Evolutionary conservation across 2,888 invertebrate species (phyloP), one percentile per base, ranked within the genome.

Genomic region (Pyrrhosoma nymphula): DNA sequence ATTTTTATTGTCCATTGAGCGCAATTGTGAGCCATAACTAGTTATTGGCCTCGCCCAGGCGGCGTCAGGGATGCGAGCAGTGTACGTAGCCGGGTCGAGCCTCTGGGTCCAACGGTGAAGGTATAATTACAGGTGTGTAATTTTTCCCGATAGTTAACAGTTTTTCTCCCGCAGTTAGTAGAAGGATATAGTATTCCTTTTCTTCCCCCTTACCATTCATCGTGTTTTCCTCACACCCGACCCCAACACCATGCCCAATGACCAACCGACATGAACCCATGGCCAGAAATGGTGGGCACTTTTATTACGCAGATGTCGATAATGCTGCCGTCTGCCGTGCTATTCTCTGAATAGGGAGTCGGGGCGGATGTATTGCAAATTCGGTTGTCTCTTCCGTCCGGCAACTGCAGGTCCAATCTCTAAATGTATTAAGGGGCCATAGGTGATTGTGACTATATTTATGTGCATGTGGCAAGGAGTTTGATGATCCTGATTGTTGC

Each of bases 291-390:
- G 69, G 69, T n/a, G 26, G n/a, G 16, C 14, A 0, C 30, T 39
- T 56, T 63, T 35, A 39, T 63, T 91, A 39, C n/a, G 91, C 91
- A 91, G 91, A 63, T 91, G 91, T 91, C 91, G 91, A 63, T 63
- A 63, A 91, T 91, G 91, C 56, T 39, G 39, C 91, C 60, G 91
- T 91, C 63, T 1, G 90, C 18, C n/a, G 30, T n/a, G 90, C 16
- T 23, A 26, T 4, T n/a, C 55, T 10, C 30, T 56, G n/a, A n/a
- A 26, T 4, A 26, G 90, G n/a, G n/a, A n/a, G n/a, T n/a, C n/a
- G n/a, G n/a, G n/a, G n/a, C n/a, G n/a, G n/a, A n/a, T n/a, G 90
- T 26, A 4, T 10, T 10, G n/a, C 20, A 8, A 26, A 26, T 69
- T 69, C 69, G 69, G n/a, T 56, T 2, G 47, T 47, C 56, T 55